Conservation (phyloP, 1,140 invertebrate species). For the Antheraea mylitta region DNA sequence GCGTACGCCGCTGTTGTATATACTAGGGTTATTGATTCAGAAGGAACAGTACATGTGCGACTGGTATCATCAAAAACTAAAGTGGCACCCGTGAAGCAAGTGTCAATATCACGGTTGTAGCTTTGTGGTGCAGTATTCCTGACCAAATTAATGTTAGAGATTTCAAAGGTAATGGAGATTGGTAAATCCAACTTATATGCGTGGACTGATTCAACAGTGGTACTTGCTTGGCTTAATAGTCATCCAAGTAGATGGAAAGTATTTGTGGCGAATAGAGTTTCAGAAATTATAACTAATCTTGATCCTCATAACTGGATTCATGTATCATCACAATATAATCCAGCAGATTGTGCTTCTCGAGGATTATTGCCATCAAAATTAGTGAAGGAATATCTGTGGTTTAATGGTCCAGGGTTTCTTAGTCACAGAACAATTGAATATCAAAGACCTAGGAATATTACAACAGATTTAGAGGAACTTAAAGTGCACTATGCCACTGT, state of each 20-base stretch:
- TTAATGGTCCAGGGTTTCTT: background rate
- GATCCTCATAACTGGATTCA: conserved; percentile 6
- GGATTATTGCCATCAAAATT: background rate
- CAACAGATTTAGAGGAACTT: background rate
- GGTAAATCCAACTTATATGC: background rate
- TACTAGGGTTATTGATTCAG: background rate
- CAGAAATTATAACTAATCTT: conserved; percentile 8
- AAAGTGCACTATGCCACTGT: conserved; percentile 4
- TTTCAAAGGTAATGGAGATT: conserved; percentile 1
- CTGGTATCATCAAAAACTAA: conserved; percentile 6
- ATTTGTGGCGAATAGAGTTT: conserved; percentile 14
- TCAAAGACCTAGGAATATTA: background rate
- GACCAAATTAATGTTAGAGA: background rate
- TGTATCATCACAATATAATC: conserved; percentile 5
- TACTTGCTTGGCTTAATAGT: conserved; percentile 14
- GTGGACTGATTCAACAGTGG: conserved; percentile 12
- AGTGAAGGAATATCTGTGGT: background rate
- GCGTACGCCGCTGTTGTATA: conserved; percentile 10
- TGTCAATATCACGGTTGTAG: conserved; percentile 5
- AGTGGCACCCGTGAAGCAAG: conserved; percentile 6
- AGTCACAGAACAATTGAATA: background rate
- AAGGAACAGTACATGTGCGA: background rate
- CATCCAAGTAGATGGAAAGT: conserved; percentile 9
- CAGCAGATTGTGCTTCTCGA: conserved; percentile 14
- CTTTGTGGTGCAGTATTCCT: background rate